These are phyloP conservation scores for Prionailurus viverrinus DNA, from an alignment of 2,113 vertebrate genomes.

Conservation along the genomic window DNA sequence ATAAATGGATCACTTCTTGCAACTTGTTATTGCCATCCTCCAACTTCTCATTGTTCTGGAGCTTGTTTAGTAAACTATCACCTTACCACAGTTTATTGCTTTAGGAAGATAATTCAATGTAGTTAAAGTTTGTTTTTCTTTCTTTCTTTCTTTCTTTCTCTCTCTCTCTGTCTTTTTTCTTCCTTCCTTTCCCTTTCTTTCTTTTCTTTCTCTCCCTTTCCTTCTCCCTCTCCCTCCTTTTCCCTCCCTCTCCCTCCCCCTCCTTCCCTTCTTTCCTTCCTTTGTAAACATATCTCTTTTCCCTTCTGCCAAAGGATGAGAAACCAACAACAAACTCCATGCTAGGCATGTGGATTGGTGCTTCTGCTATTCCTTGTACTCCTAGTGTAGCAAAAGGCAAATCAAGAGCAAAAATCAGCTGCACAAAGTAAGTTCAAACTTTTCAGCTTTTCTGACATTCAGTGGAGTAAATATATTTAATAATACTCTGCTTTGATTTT, in stretches of 20 bases:
- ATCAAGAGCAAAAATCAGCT: conserved; percentile 86
- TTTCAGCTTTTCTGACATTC: not conserved
- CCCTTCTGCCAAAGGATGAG: conserved; percentile 86
- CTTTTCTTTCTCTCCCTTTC: too few species aligned
- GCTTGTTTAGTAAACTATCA: not conserved
- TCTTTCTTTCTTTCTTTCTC: not conserved
- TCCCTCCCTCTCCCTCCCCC: too few species aligned
- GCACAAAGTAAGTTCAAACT: conserved; percentile 86
- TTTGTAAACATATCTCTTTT: too few species aligned
- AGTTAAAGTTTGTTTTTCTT: not conserved
- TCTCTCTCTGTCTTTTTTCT: not conserved
- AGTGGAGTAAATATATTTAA: conserved; percentile 17
- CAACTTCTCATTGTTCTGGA: not conserved
- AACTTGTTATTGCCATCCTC: not conserved
- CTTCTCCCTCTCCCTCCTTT: too few species aligned
- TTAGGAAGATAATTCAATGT: conserved; percentile 23
- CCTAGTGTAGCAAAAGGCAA: conserved; percentile 88
- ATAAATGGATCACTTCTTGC: not conserved
- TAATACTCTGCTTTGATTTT: conserved; percentile 20
- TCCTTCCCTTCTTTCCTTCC: too few species aligned
- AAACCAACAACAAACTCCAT: conserved; percentile 88
- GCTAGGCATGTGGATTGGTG: conserved; percentile 94
- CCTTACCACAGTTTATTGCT: conserved; percentile 13
- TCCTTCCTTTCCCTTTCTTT: too few species aligned
- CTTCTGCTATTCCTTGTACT: conserved; percentile 91